Evolutionary conservation across 2,113 vertebrate genomes (phyloP).

Genomic region (Lophius piscatorius): DNA sequence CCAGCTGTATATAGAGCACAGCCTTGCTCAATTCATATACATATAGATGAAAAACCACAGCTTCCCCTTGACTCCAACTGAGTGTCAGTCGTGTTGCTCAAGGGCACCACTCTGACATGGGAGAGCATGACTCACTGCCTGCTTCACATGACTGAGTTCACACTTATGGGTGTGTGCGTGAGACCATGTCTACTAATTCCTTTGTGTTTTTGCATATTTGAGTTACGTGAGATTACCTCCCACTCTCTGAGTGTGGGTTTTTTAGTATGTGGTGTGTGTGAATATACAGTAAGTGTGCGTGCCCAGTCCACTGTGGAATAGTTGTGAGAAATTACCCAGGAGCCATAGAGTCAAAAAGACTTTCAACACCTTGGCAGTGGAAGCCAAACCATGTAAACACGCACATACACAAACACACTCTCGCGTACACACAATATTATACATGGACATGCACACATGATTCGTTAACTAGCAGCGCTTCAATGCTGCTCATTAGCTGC

Average conservation of each 20-base stretch:
- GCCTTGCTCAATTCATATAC: neutral
- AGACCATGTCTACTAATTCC: neutral
- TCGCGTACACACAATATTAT: slow-evolving; percentile 8
- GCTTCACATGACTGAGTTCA: slow-evolving; percentile 1
- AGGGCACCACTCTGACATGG: neutral
- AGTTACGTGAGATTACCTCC: neutral
- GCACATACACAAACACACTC: slow-evolving; percentile 13
- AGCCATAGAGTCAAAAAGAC: neutral
- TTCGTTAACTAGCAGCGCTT: slow-evolving; percentile 36
- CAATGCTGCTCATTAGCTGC: slow-evolving; percentile 55
- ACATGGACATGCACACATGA: slow-evolving; percentile 23
- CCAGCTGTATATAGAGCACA: no score
- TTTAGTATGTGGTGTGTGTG: slow-evolving; percentile 1
- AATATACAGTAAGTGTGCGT: neutral
- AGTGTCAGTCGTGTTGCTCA: slow-evolving; percentile 8
- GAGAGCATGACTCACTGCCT: neutral
- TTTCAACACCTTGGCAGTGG: slow-evolving; percentile 2
- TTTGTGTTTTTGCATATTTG: slow-evolving; percentile 10
- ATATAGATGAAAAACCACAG: neutral
- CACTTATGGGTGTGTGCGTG: neutral
- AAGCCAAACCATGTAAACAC: slow-evolving; percentile 14
- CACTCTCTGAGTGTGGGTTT: slow-evolving; percentile 1
- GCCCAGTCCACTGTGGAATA: neutral
- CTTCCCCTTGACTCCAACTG: neutral
- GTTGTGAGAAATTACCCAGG: neutral